These are phyloP conservation scores for Anastatus disparis DNA, from an alignment of 1,140 invertebrate genomes.

Conservation along the genomic window DNA sequence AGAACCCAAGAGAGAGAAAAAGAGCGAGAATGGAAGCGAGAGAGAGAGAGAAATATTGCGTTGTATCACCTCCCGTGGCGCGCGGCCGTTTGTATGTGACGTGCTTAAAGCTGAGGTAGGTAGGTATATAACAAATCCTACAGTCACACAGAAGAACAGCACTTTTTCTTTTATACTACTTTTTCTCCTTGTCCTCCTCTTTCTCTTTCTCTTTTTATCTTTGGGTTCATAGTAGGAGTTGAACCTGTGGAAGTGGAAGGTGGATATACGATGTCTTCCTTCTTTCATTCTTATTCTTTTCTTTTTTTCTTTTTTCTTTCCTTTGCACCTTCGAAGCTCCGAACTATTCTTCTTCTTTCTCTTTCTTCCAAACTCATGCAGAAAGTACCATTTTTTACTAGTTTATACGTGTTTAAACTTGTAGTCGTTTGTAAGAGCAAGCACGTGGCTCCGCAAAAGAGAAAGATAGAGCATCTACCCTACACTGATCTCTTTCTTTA, in stretches of 20 bases:
- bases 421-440: not conserved
- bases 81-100: conserved; percentile 46
- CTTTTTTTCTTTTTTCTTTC: conserved; percentile 13
- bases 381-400: too few relatives aligned
- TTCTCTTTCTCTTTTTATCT: conserved; percentile 2
- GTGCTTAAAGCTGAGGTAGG: conserved; percentile 42
- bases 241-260: conserved; percentile 59
- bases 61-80: conserved; percentile 37
- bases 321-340: conserved; percentile 46
- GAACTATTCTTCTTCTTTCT: conserved; percentile 37
- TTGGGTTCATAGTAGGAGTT: conserved; percentile 53
- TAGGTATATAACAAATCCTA: conserved; percentile 48
- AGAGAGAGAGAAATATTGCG: conserved; percentile 25
- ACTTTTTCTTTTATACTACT: not conserved
- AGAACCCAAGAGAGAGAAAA: not conserved
- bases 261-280: conserved; percentile 34
- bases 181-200: not conserved
- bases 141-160: conserved; percentile 1
- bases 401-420: not conserved
- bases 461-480: not conserved
- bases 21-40: conserved; percentile 15
- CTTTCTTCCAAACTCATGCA: conserved; percentile 14
- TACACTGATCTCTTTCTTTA: conserved; percentile 37
- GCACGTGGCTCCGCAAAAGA: conserved; percentile 29
- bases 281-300: conserved; percentile 23